Percentiles rank a stretch among this genome's conserved stretches.
Evolutionary conservation across 2,888 invertebrate genomes (phyloP).

Genomic region (Rhabditoides inermis): DNA sequence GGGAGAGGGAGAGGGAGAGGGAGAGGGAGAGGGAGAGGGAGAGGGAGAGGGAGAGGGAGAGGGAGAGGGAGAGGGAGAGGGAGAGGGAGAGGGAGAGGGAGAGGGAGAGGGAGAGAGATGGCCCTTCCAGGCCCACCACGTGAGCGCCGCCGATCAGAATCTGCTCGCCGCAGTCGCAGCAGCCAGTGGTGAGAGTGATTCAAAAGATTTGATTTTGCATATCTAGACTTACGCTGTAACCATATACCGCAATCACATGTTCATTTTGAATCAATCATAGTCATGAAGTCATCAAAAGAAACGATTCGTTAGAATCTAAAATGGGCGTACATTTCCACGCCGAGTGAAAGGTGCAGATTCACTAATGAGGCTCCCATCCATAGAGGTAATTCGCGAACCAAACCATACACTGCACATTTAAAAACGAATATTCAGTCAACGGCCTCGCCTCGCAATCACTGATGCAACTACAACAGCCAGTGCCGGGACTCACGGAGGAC

Average conservation of each 20-base stretch:
- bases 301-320: no score
- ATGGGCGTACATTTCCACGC: no score
- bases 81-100: background rate
- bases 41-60: background rate
- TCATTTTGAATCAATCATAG: no score
- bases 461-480: background rate
- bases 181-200: no score
- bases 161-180: no score
- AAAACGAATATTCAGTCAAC: background rate
- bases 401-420: background rate
- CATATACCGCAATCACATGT: no score
- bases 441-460: conserved; percentile 1
- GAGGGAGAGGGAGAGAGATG: background rate
- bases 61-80: background rate
- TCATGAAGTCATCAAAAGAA: no score
- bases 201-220: no score
- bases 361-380: background rate
- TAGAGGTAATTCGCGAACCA: background rate
- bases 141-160: background rate
- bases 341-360: no score
- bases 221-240: no score
- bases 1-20: no score
- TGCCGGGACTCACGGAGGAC: background rate
- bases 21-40: background rate
- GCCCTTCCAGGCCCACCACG: background rate